phyloP scores from a whole-genome alignment of 2,113 vertebrate species.

The Megaceryle torquata region DNA sequence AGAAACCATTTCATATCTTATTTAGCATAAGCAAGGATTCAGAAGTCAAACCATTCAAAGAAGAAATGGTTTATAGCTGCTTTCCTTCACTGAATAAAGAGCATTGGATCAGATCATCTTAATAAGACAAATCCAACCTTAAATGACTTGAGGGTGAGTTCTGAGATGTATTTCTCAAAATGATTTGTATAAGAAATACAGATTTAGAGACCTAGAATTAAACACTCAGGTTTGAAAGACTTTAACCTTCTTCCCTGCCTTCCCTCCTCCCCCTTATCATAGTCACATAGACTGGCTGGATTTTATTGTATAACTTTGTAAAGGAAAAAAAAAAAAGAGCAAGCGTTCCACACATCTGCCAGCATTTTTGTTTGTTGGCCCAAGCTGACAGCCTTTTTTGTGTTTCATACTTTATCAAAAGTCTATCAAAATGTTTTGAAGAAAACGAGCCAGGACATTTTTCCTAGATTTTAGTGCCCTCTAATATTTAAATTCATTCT shows the following conservation, averaged over 20 bases:
- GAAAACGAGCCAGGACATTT: not conserved
- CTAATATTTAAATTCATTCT: not conserved
- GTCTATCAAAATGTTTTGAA: constrained; percentile 13
- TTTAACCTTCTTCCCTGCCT: not conserved
- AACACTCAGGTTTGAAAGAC: not conserved
- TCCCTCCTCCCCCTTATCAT: not conserved
- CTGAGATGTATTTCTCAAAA: not conserved
- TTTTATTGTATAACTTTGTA: not conserved
- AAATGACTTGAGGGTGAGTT: not conserved
- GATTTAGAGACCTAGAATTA: not conserved
- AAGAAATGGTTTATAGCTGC: not conserved
- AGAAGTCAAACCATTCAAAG: not conserved
- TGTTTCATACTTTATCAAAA: constrained; percentile 13
- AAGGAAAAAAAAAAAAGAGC: not conserved
- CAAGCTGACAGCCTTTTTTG: not conserved
- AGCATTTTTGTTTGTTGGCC: constrained; percentile 7
- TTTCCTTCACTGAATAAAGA: not conserved
- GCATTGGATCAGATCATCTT: not conserved
- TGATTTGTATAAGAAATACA: not conserved
- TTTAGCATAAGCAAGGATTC: not conserved
- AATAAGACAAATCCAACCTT: not conserved
- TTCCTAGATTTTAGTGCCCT: not conserved
- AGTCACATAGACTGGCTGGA: not conserved
- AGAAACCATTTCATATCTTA: not conserved
- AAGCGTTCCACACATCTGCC: not conserved